These are phyloP conservation scores for Thermophis baileyi DNA, from an alignment of 2,113 vertebrate species.

Conservation along the genomic window DNA sequence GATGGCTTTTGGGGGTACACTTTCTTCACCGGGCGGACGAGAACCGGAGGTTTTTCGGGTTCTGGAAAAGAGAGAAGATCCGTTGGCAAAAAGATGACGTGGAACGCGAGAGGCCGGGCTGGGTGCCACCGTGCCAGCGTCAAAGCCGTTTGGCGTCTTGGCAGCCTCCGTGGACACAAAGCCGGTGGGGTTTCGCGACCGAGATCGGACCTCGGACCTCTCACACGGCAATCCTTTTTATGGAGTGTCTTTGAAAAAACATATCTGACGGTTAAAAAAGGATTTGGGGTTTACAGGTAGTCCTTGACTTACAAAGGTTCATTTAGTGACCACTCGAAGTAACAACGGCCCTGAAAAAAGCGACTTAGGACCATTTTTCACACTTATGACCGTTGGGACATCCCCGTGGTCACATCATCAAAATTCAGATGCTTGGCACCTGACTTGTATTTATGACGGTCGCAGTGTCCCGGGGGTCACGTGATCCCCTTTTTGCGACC, in stretches of 20 bases:
- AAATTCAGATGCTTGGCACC: background rate
- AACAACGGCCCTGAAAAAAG: no score
- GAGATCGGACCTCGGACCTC: background rate
- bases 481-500: background rate
- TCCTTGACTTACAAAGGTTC: no score
- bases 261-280: no score
- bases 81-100: fast-evolving
- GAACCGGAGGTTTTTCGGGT: background rate
- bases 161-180: background rate
- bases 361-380: background rate
- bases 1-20: fast-evolving
- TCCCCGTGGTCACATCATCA: no score
- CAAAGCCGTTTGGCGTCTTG: fast-evolving
- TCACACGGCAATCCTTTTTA: background rate
- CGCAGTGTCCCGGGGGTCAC: no score
- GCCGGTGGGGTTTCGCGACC: fast-evolving
- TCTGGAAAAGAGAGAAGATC: background rate
- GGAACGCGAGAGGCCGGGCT: background rate
- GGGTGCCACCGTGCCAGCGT: fast-evolving
- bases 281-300: no score
- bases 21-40: background rate
- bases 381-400: background rate
- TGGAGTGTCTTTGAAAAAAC: background rate
- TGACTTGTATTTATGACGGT: no score
- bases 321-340: no score